A percentile compares a stretch with the other conserved stretches of the same genome.
These are phyloP conservation scores for Taurulus bubalis DNA, from an alignment of 2,113 vertebrate species.

Conservation along the genomic window DNA sequence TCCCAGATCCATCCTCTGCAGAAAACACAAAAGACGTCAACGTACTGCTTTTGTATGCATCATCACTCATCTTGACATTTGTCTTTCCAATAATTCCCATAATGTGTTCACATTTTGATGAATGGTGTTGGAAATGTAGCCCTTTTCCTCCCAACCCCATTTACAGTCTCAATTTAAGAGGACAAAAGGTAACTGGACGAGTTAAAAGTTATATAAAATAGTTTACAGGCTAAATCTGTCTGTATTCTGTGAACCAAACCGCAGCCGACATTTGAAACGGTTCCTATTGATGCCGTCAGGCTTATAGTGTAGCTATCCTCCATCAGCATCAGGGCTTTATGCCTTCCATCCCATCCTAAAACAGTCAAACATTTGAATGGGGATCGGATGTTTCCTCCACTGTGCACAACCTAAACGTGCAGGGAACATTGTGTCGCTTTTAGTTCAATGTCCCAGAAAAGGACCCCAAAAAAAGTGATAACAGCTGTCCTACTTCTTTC, in stretches of 20 bases:
- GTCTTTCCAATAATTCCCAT: neutral
- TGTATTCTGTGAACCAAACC: neutral
- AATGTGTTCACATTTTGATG: neutral
- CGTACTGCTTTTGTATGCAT: neutral
- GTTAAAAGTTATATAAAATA: neutral
- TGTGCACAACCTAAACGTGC: neutral
- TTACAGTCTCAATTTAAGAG: neutral
- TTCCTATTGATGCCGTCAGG: neutral
- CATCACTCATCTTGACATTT: neutral
- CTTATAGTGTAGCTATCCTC: neutral
- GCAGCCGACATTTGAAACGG: neutral
- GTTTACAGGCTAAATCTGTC: no score
- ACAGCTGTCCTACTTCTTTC: neutral
- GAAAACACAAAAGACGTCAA: slow-evolving; percentile 46
- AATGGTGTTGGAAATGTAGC: neutral
- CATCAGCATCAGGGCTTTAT: neutral
- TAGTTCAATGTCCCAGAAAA: neutral
- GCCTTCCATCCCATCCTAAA: neutral
- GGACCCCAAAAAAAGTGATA: neutral
- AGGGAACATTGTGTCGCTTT: neutral
- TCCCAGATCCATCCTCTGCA: slow-evolving; percentile 98
- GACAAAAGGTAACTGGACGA: neutral
- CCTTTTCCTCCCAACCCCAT: neutral
- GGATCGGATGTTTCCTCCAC: neutral
- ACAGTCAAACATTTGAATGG: neutral